Evolutionary conservation across 2,113 vertebrate genomes (phyloP), one percentile per base, ranked within the genome.

Genomic region (Hippocampus comes): DNA sequence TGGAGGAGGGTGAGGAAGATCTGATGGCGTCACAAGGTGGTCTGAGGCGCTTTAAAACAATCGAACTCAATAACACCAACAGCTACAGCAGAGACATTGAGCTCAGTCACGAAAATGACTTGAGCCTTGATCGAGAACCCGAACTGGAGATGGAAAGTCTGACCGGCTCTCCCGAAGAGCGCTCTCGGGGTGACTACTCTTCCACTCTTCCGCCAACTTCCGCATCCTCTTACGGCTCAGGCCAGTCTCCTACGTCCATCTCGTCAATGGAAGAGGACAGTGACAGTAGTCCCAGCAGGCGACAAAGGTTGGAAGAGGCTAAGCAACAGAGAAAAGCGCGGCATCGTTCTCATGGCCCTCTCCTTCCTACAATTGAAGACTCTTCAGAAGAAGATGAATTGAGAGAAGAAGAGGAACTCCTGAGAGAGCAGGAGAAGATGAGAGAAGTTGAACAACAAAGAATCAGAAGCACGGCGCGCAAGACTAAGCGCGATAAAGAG

Each of bases 111-210:
- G 95, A 95, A 76, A 92, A 92, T 0, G 96, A 97, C 41, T 63
- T 95, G 63, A 93, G 89, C 78, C 88, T 97, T 73, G 97, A 99
- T 77, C 87, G 96, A 48, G 97, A 99, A 76, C 97, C 97, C 0
- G 97, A 99, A 88, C 90, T 99, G 66, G 97, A 99, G 89, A 99
- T 99, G 97, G 97, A 99, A 87, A 99, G 97, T 80, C 86, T 99
- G 68, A 99, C 96, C 0, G 97, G 96, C 66, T 99, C 97, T 0
- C 97, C 97, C 0, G 97, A 99, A 73, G 97, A 99, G 70, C 94
- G 95, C 63, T 97, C 96, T 78, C 93, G 95, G 0, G 96, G 97
- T 0, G 97, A 99, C 59, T 98, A 97, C 79, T 99, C 96, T 17
- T 99, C 97, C 46, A 97, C 96, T 5, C 84, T 99, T 70, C 97